These are phyloP conservation scores for Melanotaenia nigrans DNA, from an alignment of 2,797 vertebrate species.

Conservation along the genomic window DNA sequence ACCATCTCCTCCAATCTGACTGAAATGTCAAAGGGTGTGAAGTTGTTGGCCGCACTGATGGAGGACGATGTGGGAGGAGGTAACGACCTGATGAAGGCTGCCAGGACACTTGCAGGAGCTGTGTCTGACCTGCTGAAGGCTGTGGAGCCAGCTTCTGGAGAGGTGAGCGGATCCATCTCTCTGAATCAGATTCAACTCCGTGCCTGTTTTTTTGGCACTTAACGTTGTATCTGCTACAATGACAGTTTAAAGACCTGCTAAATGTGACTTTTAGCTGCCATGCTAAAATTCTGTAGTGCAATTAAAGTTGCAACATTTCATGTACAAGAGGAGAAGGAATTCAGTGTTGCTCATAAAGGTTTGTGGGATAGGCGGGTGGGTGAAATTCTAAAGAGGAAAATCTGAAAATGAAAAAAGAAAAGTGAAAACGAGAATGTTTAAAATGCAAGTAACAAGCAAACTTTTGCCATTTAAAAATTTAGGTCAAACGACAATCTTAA, in stretches of 20 bases:
- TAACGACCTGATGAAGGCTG: conserved; percentile 93
- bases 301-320: not conserved
- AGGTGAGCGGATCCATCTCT: conserved; percentile 79
- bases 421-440: not conserved
- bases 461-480: conserved; percentile 13
- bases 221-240: not conserved
- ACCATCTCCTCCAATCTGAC: conserved; percentile 99
- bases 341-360: no score
- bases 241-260: not conserved
- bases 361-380: no score
- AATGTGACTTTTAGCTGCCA: not conserved
- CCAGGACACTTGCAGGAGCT: conserved; percentile 91
- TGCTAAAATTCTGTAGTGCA: not conserved
- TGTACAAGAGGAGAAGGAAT: not conserved
- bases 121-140: conserved; percentile 96
- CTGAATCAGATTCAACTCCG: not conserved
- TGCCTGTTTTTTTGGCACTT: not conserved
- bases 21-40: conserved; percentile 99
- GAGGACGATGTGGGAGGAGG: conserved; percentile 96
- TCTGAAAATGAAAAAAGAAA: not conserved
- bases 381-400: not conserved
- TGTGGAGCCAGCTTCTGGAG: conserved; percentile 95
- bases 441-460: conserved; percentile 11
- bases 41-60: conserved; percentile 95
- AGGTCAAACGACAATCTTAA: conserved; percentile 25